phyloP scores from a whole-genome alignment of 2,113 vertebrate species.

The Oxyruncus cristatus region DNA sequence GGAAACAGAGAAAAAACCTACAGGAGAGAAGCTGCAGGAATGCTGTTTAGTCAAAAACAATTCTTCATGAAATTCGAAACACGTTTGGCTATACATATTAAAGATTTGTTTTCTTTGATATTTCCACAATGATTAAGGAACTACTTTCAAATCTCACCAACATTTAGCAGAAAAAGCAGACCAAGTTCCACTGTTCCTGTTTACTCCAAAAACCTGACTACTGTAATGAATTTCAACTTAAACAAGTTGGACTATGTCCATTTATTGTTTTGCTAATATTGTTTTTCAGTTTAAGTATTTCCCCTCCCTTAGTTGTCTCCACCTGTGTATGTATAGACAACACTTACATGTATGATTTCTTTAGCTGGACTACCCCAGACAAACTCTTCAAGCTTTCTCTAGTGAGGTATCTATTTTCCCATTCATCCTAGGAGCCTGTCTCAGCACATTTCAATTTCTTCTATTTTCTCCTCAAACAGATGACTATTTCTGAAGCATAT shows the following conservation, averaged over 20 bases:
- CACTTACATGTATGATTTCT: not conserved
- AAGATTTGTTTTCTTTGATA: not conserved
- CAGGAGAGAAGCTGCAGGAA: not conserved
- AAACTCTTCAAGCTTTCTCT: not conserved
- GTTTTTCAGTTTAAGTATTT: not conserved
- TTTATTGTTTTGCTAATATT: not conserved
- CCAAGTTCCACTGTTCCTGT: not conserved
- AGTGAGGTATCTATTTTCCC: not conserved
- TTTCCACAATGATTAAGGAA: not conserved
- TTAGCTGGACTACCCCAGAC: not conserved
- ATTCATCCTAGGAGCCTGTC: not conserved
- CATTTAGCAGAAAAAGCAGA: not conserved
- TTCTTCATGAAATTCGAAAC: not conserved
- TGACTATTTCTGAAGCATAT: not conserved
- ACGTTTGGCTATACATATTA: not conserved
- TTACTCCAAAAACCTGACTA: not conserved
- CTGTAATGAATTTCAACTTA: not conserved
- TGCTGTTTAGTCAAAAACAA: not conserved
- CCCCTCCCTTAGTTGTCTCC: not conserved
- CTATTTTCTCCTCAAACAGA: not conserved
- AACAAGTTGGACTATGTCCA: not conserved
- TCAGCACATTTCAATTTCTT: not conserved
- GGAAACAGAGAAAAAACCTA: not conserved
- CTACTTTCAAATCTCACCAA: not conserved
- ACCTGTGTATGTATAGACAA: not conserved